A percentile compares a stretch with the other conserved stretches of the same genome.
phyloP scores from a whole-genome alignment of 2,888 invertebrate species.

The Rosalia funebris region DNA sequence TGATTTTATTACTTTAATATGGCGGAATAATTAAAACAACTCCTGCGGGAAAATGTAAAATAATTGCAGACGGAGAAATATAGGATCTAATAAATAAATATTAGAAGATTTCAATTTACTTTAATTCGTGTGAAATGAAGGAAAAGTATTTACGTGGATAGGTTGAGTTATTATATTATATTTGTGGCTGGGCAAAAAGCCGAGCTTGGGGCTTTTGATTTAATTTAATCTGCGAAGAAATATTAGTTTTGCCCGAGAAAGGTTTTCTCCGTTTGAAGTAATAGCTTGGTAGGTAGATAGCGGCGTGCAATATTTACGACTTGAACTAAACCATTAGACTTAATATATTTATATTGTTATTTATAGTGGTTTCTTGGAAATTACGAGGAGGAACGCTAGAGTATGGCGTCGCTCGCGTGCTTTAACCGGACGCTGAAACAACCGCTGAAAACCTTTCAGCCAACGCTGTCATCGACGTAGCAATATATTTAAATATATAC shows the following conservation, averaged over 20 bases:
- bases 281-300: constrained; percentile 39
- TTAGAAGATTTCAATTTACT: constrained; percentile 64
- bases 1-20: constrained; percentile 22
- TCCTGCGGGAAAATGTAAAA: constrained; percentile 41
- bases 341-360: constrained; percentile 63
- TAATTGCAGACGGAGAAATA: constrained; percentile 41
- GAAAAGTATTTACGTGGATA: constrained; percentile 61
- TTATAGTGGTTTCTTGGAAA: constrained; percentile 59
- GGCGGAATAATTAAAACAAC: constrained; percentile 41
- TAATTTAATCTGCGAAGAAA: constrained; percentile 64
- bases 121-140: constrained; percentile 63
- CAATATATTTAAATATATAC: constrained; percentile 44
- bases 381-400: constrained; percentile 50
- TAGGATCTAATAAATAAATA: constrained; percentile 61
- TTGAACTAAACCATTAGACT: constrained; percentile 60
- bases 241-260: constrained; percentile 53
- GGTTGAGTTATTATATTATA: constrained; percentile 60
- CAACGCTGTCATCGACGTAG: constrained; percentile 44
- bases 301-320: constrained; percentile 58
- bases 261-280: constrained; percentile 34
- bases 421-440: constrained; percentile 49
- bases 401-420: constrained; percentile 49
- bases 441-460: constrained; percentile 50
- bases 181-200: constrained; percentile 56
- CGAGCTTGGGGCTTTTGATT: constrained; percentile 61